phyloP scores from a whole-genome alignment of 2,888 invertebrate species.

The Physocephala rufipes region DNA sequence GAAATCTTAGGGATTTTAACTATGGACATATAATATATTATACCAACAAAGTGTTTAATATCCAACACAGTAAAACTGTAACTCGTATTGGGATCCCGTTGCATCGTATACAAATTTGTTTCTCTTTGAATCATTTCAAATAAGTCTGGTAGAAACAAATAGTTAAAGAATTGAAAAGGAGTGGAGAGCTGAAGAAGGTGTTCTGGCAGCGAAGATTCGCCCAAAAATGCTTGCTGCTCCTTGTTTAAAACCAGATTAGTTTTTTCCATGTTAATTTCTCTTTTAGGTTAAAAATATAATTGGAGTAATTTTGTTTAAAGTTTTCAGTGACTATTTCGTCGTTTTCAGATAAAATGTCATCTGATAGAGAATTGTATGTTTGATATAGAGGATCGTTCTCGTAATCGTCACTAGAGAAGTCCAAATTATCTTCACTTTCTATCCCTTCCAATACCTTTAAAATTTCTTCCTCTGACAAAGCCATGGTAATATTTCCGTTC shows the following conservation, averaged over 20 bases:
- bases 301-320: too few species aligned
- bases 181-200: slow-evolving; percentile 31
- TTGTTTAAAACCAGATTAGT: slow-evolving; percentile 24
- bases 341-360: too few species aligned
- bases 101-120: slow-evolving; percentile 32
- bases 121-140: slow-evolving; percentile 28
- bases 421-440: too few species aligned
- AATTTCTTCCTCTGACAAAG: too few species aligned
- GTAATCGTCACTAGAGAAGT: too few species aligned
- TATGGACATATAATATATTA: too few species aligned
- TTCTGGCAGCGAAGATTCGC: slow-evolving; percentile 24
- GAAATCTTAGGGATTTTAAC: too few species aligned
- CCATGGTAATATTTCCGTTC: too few species aligned
- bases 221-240: slow-evolving; percentile 26
- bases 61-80: slow-evolving; percentile 32
- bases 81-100: slow-evolving; percentile 31
- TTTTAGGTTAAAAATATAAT: neutral
- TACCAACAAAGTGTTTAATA: slow-evolving; percentile 34
- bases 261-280: slow-evolving; percentile 21
- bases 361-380: too few species aligned
- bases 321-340: too few species aligned
- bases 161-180: slow-evolving; percentile 32
- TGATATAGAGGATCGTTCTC: too few species aligned
- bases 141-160: slow-evolving; percentile 30
- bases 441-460: too few species aligned